Evolutionary conservation across 2,113 vertebrate species (phyloP).

Genomic region (Stigmatopora argus): DNA sequence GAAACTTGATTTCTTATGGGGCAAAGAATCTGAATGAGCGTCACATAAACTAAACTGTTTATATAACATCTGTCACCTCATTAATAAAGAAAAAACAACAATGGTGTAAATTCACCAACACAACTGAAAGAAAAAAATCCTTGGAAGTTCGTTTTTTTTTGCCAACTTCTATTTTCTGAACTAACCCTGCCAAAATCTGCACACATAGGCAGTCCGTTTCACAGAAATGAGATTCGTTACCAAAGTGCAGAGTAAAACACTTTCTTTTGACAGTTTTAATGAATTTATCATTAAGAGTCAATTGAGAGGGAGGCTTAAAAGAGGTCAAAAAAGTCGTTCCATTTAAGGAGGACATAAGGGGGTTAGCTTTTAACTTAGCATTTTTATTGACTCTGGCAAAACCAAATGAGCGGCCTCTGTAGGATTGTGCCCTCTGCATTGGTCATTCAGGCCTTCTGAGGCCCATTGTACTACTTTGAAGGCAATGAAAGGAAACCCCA

Average conservation of each 20-base stretch:
- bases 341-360: constrained; percentile 64
- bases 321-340: constrained; percentile 65
- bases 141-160: no score
- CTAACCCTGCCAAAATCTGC: not conserved
- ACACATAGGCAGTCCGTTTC: not conserved
- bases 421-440: constrained; percentile 91
- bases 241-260: constrained; percentile 2
- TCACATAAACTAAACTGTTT: no score
- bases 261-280: constrained; percentile 28
- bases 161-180: not conserved
- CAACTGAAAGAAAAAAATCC: no score
- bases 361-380: constrained; percentile 85
- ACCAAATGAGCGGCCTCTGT: constrained; percentile 98
- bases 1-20: not conserved
- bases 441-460: constrained; percentile 89
- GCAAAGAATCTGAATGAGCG: no score
- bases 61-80: no score
- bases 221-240: not conserved
- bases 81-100: no score
- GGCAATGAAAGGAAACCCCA: constrained; percentile 98
- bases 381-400: constrained; percentile 99
- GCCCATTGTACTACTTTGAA: constrained; percentile 92
- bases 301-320: constrained; percentile 61
- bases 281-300: constrained; percentile 69
- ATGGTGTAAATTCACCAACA: no score